Evolutionary conservation across 2,888 invertebrate species (phyloP).

Genomic region (Lasioglossum figueresi): DNA sequence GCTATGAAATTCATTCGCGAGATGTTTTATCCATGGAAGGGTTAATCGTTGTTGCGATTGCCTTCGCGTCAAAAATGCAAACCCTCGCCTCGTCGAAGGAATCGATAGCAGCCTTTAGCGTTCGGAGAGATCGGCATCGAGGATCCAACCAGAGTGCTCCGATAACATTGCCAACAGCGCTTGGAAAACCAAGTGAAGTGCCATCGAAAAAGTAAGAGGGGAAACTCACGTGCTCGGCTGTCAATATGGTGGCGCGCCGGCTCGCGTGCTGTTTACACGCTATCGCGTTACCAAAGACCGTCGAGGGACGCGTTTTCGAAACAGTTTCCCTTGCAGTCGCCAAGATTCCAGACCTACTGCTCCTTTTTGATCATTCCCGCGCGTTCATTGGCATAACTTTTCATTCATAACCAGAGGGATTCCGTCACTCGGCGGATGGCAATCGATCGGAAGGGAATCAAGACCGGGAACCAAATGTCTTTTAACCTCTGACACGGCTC

Average conservation of each 20-base stretch:
- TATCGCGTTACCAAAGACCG: slow-evolving; percentile 56
- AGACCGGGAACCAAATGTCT: not conserved
- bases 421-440: not conserved
- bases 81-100: not conserved
- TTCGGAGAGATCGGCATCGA: slow-evolving; percentile 12
- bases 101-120: not conserved
- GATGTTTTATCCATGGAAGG: not conserved
- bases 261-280: slow-evolving; percentile 67
- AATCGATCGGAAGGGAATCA: not conserved
- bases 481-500: not conserved
- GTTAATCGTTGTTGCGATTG: not conserved
- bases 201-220: slow-evolving; percentile 48
- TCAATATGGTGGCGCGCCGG: slow-evolving; percentile 68
- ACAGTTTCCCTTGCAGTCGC: slow-evolving; percentile 7
- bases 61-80: not conserved
- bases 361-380: not conserved
- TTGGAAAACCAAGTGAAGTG: slow-evolving; percentile 51
- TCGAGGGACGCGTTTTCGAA: slow-evolving; percentile 26
- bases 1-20: too few relatives aligned
- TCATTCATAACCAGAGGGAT: not conserved
- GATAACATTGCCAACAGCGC: slow-evolving; percentile 57
- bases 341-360: not conserved
- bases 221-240: slow-evolving; percentile 68
- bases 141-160: slow-evolving; percentile 27
- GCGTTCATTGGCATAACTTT: not conserved